Evolutionary conservation across 2,888 invertebrate species (phyloP).

Genomic region (Tenthredo livida): DNA sequence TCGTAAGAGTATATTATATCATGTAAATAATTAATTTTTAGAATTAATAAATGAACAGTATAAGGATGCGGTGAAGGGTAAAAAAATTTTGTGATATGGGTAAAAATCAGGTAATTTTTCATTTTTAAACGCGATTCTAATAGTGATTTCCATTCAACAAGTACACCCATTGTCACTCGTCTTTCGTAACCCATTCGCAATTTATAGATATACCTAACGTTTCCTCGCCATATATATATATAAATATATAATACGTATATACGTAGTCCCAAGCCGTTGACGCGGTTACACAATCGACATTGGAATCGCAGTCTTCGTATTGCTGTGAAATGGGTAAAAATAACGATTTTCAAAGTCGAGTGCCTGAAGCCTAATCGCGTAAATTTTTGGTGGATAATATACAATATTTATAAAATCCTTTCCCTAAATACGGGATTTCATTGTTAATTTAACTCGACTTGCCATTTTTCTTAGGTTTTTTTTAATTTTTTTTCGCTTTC

Average conservation of each 20-base stretch:
- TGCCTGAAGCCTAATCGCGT: too few species aligned
- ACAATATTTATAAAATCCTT: neutral
- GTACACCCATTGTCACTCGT: conserved; percentile 31
- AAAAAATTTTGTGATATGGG: neutral
- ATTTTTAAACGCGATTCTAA: neutral
- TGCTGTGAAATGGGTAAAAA: conserved; percentile 33
- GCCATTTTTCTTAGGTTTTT: neutral
- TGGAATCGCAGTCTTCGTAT: conserved; percentile 40
- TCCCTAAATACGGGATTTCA: neutral
- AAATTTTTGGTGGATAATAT: neutral
- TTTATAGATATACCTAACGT: conserved; percentile 29
- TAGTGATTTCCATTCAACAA: conserved; percentile 29
- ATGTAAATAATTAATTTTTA: neutral
- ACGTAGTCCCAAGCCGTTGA: neutral
- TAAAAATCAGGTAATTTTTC: neutral
- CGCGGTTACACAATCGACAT: conserved; percentile 32
- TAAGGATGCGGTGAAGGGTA: neutral
- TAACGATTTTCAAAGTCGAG: neutral
- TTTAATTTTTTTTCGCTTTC: neutral
- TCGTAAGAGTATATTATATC: neutral
- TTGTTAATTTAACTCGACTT: neutral
- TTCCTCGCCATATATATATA: conserved; percentile 31
- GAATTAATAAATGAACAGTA: neutral
- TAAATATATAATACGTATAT: neutral
- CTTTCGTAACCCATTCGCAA: conserved; percentile 44